phyloP scores from a whole-genome alignment of 1,140 invertebrate genomes.

The Drosophila lacteicornis region DNA sequence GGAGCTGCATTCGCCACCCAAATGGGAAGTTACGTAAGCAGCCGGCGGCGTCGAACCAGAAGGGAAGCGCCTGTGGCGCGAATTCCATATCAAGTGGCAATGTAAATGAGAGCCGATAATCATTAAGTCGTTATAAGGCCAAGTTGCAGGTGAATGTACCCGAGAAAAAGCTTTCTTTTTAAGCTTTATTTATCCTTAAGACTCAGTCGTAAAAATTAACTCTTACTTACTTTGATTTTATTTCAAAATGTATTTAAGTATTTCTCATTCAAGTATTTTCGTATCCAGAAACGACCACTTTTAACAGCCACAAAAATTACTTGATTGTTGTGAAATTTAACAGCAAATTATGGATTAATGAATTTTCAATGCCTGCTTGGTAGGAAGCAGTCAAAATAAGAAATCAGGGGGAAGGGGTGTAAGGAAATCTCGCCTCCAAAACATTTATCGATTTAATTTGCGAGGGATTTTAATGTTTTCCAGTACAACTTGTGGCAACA shows the following conservation, averaged over 20 bases:
- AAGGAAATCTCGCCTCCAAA: constrained; percentile 24
- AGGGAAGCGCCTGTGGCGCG: constrained; percentile 29
- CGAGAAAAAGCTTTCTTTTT: no score
- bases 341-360: constrained; percentile 41
- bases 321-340: constrained; percentile 17
- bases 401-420: neutral
- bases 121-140: constrained; percentile 41
- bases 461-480: constrained; percentile 48
- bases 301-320: constrained; percentile 5
- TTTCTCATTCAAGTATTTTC: neutral
- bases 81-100: constrained; percentile 35
- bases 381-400: constrained; percentile 6
- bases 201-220: no score
- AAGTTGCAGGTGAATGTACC: neutral
- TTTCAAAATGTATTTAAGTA: neutral
- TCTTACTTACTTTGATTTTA: neutral
- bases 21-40: constrained; percentile 16
- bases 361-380: constrained; percentile 14
- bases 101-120: constrained; percentile 42
- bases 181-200: no score
- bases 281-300: neutral
- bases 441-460: constrained; percentile 52
- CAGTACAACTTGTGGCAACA: constrained; percentile 32
- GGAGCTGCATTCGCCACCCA: neutral
- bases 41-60: constrained; percentile 26